Evolutionary conservation across 2,888 invertebrate species (phyloP), one percentile per base, ranked within the genome.

Genomic region (Keiferia lycopersicella): DNA sequence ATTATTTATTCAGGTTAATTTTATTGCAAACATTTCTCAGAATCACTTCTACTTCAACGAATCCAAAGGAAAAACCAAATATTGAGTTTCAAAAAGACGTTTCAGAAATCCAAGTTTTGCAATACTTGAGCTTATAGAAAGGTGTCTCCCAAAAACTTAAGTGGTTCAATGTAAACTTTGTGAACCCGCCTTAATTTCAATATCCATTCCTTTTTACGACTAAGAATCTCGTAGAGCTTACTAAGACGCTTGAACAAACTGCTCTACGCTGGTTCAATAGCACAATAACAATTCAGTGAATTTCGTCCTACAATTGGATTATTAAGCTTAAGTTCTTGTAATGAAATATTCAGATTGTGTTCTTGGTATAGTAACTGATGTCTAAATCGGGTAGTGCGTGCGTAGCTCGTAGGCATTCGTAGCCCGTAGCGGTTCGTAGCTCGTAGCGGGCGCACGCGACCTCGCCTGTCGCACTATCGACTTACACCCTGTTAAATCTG

Each of bases 401-500:
- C 69, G 71, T 48, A 20, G 45, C 41, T 16, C 69, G 62, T 65
- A 57, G 63, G 64, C 45, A 45, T 45, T 45, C 45, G 45, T 45
- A 45, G 45, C 45, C 11, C 45, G 41, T 41, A 41, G 41, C 41
- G 41, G 41, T n/a, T 14, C 41, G 45, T 45, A 45, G 45, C 45
- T 45, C 45, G 45, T 45, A 45, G 45, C 16, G 45, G 45, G 1
- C n/a, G 53, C 91, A 91, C 89, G 91, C 90, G 75, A 91, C 75
- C 73, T 90, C 73, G 88, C 90, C 88, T 89, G 89, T 77, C 77
- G 71, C 80, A 71, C 84, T 89, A 90, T 90, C 89, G 83, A 84
- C 87, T 90, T 89, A 89, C 89, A 91, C 86, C 83, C 84, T 86
- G 88, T 88, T 86, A 82, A 88, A 88, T 87, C 84, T 86, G 84